Base-by-base conservation (phyloP, 2,113 vertebrate species). In the Scortum barcoo region DNA sequence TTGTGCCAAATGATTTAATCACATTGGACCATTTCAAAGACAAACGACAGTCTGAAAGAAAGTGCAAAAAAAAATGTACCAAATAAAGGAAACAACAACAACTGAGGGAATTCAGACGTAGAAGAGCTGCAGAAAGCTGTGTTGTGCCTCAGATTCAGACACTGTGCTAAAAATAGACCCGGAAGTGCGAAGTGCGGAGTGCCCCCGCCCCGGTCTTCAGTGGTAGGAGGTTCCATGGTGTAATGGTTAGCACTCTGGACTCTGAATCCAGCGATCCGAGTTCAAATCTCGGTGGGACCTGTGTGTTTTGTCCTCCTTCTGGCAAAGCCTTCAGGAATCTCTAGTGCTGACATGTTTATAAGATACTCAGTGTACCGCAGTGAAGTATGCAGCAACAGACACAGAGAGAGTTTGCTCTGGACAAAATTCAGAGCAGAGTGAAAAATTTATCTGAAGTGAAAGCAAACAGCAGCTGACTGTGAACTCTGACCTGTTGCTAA, bases 231-330 rank as follows among this genome's bases (percentile, higher is more conserved):
- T 93, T 92, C 90, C 71, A 91, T 93, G 91, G 92, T 92, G 92
- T 93, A 93, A 93, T 95, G 94, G 95, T 95, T 95, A 95, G 94
- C 95, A 95, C 95, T 96, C 95, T 94, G 94, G 93, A 95, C 95
- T 96, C 93, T 96, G 95, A 95, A 96, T 96, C 95, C 92, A 93
- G 94, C 78, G 85, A 95, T 95, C 93, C 73, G 88, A 95, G 92
- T 95, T 95, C 94, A 95, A 95, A 92, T 94, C 93, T 94, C 91
- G 86, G 92, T 93, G 82, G 91, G 69, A 92, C 91, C 93, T 93
- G 20, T 0, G 0, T 0, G 0, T 76, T 81, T 88, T 30, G 7
- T 5, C 33, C 5, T 72, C 46, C 62, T 28, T 63, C 51, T 66
- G 17, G 20, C 30, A 81, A 62, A 36, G 14, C 33, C 30, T 14